Evolutionary conservation across 2,888 invertebrate species (phyloP).

Genomic region (Spilarctia lutea): DNA sequence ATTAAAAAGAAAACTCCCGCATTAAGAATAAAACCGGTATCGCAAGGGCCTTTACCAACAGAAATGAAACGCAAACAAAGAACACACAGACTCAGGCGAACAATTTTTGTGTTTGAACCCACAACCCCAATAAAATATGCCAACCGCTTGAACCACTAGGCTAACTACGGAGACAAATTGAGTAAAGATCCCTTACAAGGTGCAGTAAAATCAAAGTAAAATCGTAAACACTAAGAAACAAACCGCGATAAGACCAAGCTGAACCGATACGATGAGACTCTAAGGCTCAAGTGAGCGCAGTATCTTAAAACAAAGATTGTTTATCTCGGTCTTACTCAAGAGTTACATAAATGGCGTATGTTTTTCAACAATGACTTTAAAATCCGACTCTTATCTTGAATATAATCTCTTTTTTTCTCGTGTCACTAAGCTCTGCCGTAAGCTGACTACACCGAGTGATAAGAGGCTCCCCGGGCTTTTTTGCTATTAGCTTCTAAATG

Average conservation of each 20-base stretch:
- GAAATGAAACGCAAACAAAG: too few species aligned
- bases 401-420: conserved; percentile 62
- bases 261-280: conserved; percentile 18
- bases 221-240: conserved; percentile 12
- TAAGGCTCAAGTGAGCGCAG: conserved; percentile 29
- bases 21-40: too few species aligned
- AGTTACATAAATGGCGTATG: conserved; percentile 54
- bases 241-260: conserved; percentile 31
- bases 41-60: too few species aligned
- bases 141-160: too few species aligned
- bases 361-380: conserved; percentile 54
- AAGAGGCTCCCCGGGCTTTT: conserved; percentile 61
- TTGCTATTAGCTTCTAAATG: conserved; percentile 61
- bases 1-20: too few species aligned
- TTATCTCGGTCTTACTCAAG: conserved; percentile 42
- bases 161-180: not conserved
- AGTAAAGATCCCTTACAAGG: conserved; percentile 6
- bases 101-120: too few species aligned
- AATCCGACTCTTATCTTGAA: conserved; percentile 56
- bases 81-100: too few species aligned
- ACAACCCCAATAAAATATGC: too few species aligned
- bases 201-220: conserved; percentile 16
- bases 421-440: conserved; percentile 63
- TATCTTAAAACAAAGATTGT: conserved; percentile 49
- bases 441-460: conserved; percentile 54